Base-by-base conservation (phyloP, 2,797 vertebrate genomes). In the Pteropus rufus region DNA sequence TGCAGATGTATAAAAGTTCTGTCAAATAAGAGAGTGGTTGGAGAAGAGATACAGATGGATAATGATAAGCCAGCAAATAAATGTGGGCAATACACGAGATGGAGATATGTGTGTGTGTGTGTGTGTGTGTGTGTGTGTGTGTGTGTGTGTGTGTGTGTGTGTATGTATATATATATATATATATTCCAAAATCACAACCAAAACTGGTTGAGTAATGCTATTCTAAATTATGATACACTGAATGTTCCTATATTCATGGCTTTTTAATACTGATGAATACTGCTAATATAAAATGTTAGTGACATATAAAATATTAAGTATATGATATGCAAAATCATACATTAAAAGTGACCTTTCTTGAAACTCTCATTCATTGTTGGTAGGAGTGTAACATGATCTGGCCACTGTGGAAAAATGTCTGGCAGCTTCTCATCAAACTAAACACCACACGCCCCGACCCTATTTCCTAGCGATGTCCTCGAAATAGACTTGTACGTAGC, bases 121-220 rank as follows among this genome's bases (percentile, higher is more conserved):
- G 9, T 41, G 34, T 34, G 34, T 34, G 34, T 34, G 34, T 34
- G 34, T 34, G 34, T 34, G 34, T 34, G 34, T 34, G 34, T 34
- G 34, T 34, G 34, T 34, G 34, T 34, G 34, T 34, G 34, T 34
- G 34, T 34, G 34, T 34, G 34, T 34, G 5, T 41, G 7, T 41
- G 7, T 41, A 1, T 41, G 1, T 41, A 1, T 46, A 11, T 46
- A 11, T 2, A 11, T 11, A 56, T 34, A 36, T 10, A 36, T 0
- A 29, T 0, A 18, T 34, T 36, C 21, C 49, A 52, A 77, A 83
- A 58, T 18, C 77, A 80, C 34, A 72, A 23, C n/a, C 54, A 83
- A 34, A 65, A 49, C 14, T 3, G 19, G 26, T 1, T 69, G 31
- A 15, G 15, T 76, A 15, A 56, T 23, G 21, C 36, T 65, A 7